Percentiles rank a stretch among this genome's conserved stretches.
phyloP scores from a whole-genome alignment of 2,888 invertebrate genomes.

The Aethes cnicana region DNA sequence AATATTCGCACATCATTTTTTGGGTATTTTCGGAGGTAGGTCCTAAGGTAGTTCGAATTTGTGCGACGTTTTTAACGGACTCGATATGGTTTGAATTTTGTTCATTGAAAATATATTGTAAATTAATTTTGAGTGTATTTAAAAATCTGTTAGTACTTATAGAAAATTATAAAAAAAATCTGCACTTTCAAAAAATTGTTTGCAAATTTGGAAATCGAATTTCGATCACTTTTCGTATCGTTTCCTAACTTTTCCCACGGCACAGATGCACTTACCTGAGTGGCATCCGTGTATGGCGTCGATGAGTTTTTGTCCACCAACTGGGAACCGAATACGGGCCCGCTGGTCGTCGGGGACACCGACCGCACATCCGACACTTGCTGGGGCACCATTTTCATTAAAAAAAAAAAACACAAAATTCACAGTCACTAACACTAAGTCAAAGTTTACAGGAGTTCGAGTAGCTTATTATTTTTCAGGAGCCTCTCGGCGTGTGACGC shows the following conservation, averaged over 20 bases:
- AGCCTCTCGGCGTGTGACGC: constrained; percentile 72
- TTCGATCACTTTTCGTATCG: constrained; percentile 16
- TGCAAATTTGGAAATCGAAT: neutral
- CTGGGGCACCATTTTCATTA: constrained; percentile 88
- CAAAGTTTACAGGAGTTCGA: constrained; percentile 54
- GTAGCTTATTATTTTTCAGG: constrained; percentile 62
- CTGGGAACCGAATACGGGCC: constrained; percentile 93
- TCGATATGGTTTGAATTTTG: no score
- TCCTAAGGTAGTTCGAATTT: no score
- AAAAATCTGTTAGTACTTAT: no score
- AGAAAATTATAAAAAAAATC: no score
- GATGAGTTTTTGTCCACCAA: constrained; percentile 94
- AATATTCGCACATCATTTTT: no score
- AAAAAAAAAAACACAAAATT: constrained; percentile 49
- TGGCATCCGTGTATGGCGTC: constrained; percentile 99
- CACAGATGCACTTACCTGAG: constrained; percentile 88
- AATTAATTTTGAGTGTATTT: no score
- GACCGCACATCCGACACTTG: constrained; percentile 83
- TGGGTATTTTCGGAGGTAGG: no score
- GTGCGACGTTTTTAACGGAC: no score
- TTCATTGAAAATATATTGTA: no score
- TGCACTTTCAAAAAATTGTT: constrained; percentile 2
- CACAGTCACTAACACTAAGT: constrained; percentile 74
- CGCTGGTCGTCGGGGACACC: constrained; percentile 84
- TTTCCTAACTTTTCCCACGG: constrained; percentile 29